Evolutionary conservation across 2,797 vertebrate species (phyloP).

Genomic region (Pteronotus mesoamericanus): DNA sequence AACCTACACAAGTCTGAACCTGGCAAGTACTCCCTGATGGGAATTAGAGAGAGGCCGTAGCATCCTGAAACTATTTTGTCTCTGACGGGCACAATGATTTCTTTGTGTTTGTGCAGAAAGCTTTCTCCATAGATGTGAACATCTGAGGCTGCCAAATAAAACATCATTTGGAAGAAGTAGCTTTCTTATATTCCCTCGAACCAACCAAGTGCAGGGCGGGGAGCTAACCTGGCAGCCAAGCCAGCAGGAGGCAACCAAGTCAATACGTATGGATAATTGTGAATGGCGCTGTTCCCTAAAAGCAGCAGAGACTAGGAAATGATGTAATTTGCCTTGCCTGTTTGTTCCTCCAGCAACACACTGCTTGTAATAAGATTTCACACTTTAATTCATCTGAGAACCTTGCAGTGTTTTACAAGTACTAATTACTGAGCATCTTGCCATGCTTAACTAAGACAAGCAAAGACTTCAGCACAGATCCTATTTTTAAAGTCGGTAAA

Average conservation of each 20-base stretch:
- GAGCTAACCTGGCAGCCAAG: not conserved
- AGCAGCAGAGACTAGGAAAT: slow-evolving; percentile 48
- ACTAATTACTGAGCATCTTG: slow-evolving; percentile 69
- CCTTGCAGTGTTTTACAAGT: slow-evolving; percentile 66
- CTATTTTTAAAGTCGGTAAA: slow-evolving; percentile 48
- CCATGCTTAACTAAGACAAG: slow-evolving; percentile 60
- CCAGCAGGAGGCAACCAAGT: not conserved
- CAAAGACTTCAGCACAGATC: slow-evolving; percentile 13
- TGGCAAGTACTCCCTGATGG: not conserved
- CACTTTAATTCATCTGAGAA: slow-evolving; percentile 73
- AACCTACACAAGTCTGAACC: not conserved
- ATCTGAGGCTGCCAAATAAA: slow-evolving; percentile 10
- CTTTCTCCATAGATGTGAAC: not conserved
- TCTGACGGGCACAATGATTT: not conserved
- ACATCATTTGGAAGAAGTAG: not conserved
- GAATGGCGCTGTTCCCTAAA: slow-evolving; percentile 2
- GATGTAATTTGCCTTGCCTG: slow-evolving; percentile 51
- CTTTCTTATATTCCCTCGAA: not conserved
- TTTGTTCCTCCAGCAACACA: slow-evolving; percentile 55
- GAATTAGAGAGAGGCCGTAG: not conserved
- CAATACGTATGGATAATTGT: slow-evolving; percentile 21
- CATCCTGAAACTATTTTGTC: not conserved
- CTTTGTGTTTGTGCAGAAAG: not conserved
- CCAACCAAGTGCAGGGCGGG: not conserved
- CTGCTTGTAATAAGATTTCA: slow-evolving; percentile 74